These are phyloP conservation scores for Sebastes jordani DNA, from an alignment of 2,797 vertebrate species.

Conservation along the genomic window DNA sequence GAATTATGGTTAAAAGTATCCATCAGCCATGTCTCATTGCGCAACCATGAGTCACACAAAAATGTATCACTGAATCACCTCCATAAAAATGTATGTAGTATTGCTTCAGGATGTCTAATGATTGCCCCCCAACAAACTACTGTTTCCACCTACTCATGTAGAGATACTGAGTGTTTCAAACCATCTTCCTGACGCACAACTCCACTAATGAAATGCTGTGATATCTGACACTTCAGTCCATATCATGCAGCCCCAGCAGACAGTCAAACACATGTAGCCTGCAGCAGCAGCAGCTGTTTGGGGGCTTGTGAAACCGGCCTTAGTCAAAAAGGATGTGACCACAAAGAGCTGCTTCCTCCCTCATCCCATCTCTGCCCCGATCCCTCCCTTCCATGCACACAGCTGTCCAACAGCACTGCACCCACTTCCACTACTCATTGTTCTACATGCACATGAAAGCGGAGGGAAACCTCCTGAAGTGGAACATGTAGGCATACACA, in stretches of 20 bases:
- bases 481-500: constrained; percentile 20
- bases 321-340: constrained; percentile 79
- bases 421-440: constrained; percentile 72
- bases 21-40: background rate
- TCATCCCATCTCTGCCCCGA: constrained; percentile 72
- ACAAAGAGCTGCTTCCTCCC: constrained; percentile 81
- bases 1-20: background rate
- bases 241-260: background rate
- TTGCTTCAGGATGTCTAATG: background rate
- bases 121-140: background rate
- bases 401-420: constrained; percentile 77
- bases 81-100: background rate
- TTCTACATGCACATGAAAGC: constrained; percentile 65
- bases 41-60: background rate
- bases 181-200: background rate
- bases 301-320: constrained; percentile 67
- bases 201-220: background rate
- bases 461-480: constrained; percentile 24
- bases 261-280: constrained; percentile 48
- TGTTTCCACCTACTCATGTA: background rate
- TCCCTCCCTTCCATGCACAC: constrained; percentile 73
- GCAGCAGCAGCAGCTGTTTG: constrained; percentile 73
- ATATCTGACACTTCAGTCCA: background rate
- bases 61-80: background rate
- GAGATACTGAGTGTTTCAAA: background rate